Percentiles rank a stretch among this genome's conserved stretches.
These are phyloP conservation scores for Lipophrys pholis DNA, from an alignment of 2,113 vertebrate genomes.

Conservation along the genomic window DNA sequence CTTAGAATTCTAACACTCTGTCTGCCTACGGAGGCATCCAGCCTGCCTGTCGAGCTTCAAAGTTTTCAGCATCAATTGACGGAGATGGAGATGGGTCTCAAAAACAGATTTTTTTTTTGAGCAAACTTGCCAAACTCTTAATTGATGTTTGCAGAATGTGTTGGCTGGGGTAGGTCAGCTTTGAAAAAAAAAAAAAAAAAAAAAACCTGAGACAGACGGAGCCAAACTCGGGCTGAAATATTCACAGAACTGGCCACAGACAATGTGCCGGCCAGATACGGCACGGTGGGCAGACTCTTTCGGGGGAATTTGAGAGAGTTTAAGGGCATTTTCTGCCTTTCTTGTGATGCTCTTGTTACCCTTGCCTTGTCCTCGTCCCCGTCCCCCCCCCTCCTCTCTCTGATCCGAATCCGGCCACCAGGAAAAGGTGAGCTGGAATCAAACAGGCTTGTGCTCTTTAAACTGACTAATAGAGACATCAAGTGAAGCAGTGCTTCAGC, in stretches of 20 bases:
- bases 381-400: constrained; percentile 1
- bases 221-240: constrained; percentile 26
- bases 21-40: constrained; percentile 15
- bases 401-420: constrained; percentile 50
- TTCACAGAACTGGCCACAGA: constrained; percentile 28
- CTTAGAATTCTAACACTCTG: constrained; percentile 39
- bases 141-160: constrained; percentile 35
- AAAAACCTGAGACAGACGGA: neutral
- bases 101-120: constrained; percentile 9
- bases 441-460: constrained; percentile 42
- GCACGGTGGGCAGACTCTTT: constrained; percentile 33
- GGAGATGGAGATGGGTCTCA: constrained; percentile 7
- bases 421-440: constrained; percentile 58
- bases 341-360: constrained; percentile 52
- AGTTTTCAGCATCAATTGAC: constrained; percentile 36
- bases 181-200: constrained; percentile 16
- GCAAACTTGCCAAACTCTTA: constrained; percentile 15
- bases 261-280: constrained; percentile 42
- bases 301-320: constrained; percentile 47
- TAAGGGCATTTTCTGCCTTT: constrained; percentile 52
- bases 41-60: constrained; percentile 30
- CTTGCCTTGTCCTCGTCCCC: constrained; percentile 40
- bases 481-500: constrained; percentile 37
- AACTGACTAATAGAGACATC: constrained; percentile 57
- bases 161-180: constrained; percentile 17